phyloP scores from a whole-genome alignment of 2,797 vertebrate species.

The Typhlichthys subterraneus region DNA sequence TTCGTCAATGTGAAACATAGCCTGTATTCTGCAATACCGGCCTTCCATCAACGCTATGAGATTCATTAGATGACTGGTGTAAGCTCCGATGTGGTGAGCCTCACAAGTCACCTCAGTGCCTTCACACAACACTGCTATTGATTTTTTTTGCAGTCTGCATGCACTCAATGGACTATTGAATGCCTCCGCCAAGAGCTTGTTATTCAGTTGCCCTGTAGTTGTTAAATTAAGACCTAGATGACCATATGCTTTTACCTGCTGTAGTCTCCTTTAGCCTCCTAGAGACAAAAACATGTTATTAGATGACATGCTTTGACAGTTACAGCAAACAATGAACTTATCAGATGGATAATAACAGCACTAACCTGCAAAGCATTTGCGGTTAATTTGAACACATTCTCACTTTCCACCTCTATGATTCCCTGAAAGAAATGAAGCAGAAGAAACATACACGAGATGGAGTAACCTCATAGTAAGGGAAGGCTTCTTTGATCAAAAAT shows the following conservation, averaged over 20 bases:
- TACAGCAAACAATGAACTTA: conserved; percentile 10
- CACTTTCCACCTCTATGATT: conserved; percentile 93
- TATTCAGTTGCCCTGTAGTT: conserved; percentile 50
- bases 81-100: conserved; percentile 43
- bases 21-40: conserved; percentile 18
- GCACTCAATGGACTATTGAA: conserved; percentile 64
- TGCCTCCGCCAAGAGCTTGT: conserved; percentile 43
- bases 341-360: conserved; percentile 17
- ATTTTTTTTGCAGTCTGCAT: conserved; percentile 59
- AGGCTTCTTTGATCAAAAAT: conserved; percentile 22
- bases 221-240: conserved; percentile 55
- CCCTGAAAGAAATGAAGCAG: conserved; percentile 77
- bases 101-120: conserved; percentile 2
- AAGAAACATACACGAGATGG: conserved; percentile 16
- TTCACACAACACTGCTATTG: conserved; percentile 61
- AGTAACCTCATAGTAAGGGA: conserved; percentile 11
- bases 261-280: conserved; percentile 97
- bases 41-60: conserved; percentile 52
- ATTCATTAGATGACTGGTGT: conserved; percentile 67
- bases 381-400: conserved; percentile 92
- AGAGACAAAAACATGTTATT: conserved; percentile 49
- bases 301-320: conserved; percentile 22
- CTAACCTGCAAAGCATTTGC: conserved; percentile 92
- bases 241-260: conserved; percentile 70
- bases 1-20: conserved; percentile 27